A percentile compares a stretch with the other conserved stretches of the same genome.
Conservation (phyloP, 2,888 invertebrate genomes). For the Callyntrura sp. region DNA sequence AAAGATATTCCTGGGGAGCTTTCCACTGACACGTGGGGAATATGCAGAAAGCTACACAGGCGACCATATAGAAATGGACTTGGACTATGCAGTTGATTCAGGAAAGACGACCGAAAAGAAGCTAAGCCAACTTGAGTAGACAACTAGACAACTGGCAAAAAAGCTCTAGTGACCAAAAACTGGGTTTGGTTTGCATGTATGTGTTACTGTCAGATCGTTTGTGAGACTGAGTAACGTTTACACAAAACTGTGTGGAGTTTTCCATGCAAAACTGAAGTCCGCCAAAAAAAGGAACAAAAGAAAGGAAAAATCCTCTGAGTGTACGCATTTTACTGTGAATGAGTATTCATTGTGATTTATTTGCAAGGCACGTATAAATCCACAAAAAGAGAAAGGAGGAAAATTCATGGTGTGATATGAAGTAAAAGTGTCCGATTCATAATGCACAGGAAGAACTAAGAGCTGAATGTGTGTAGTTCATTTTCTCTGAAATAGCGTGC, state of each 20-base stretch:
- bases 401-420: slow-evolving; percentile 35
- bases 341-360: slow-evolving; percentile 66
- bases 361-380: slow-evolving; percentile 65
- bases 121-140: background rate
- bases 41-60: background rate
- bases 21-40: slow-evolving; percentile 22
- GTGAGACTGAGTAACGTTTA: background rate
- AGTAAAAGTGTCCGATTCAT: slow-evolving; percentile 23
- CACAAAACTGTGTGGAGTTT: background rate
- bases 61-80: background rate
- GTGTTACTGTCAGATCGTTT: background rate
- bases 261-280: background rate
- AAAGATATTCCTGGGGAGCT: slow-evolving; percentile 50
- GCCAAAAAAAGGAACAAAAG: background rate
- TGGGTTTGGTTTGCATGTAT: background rate
- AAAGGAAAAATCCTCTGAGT: slow-evolving; percentile 48
- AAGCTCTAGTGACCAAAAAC: background rate
- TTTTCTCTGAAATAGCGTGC: background rate
- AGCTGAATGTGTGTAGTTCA: background rate
- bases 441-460: background rate
- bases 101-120: no score
- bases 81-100: no score
- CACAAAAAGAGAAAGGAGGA: slow-evolving; percentile 3
- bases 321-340: slow-evolving; percentile 40
- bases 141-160: background rate